Percentiles rank a stretch among this genome's conserved stretches.
Evolutionary conservation across 2,888 invertebrate genomes (phyloP).

Genomic region (Hydropsyche betteni): DNA sequence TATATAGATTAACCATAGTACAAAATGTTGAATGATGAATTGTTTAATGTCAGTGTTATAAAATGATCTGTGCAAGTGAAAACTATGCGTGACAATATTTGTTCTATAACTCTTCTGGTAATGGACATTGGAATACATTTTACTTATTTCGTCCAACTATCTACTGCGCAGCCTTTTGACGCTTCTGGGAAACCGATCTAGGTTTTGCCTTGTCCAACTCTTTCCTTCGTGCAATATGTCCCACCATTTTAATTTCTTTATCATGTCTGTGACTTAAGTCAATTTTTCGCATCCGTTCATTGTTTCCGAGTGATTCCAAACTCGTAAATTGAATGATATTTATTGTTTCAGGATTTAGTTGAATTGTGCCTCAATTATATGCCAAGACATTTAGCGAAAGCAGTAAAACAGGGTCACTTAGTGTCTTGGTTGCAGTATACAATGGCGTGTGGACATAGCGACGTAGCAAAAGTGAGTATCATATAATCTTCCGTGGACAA

Average conservation of each 20-base stretch:
- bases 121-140: too few relatives aligned
- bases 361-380: constrained; percentile 86
- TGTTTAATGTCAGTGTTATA: too few relatives aligned
- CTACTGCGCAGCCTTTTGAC: too few relatives aligned
- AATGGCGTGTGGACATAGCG: constrained; percentile 79
- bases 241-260: neutral
- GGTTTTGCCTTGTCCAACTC: too few relatives aligned
- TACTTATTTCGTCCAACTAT: too few relatives aligned
- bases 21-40: too few relatives aligned
- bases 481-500: neutral
- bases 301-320: neutral
- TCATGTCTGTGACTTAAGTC: neutral
- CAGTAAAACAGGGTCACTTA: constrained; percentile 81
- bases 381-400: constrained; percentile 85
- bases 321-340: neutral
- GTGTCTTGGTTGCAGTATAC: constrained; percentile 94
- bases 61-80: too few relatives aligned
- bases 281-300: neutral
- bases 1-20: too few relatives aligned
- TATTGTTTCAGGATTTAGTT: constrained; percentile 74
- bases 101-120: too few relatives aligned
- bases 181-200: too few relatives aligned
- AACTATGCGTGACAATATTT: too few relatives aligned
- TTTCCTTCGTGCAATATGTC: too few relatives aligned
- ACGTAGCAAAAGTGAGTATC: constrained; percentile 68